phyloP scores from a whole-genome alignment of 2,113 vertebrate genomes.

The Channa maculata region DNA sequence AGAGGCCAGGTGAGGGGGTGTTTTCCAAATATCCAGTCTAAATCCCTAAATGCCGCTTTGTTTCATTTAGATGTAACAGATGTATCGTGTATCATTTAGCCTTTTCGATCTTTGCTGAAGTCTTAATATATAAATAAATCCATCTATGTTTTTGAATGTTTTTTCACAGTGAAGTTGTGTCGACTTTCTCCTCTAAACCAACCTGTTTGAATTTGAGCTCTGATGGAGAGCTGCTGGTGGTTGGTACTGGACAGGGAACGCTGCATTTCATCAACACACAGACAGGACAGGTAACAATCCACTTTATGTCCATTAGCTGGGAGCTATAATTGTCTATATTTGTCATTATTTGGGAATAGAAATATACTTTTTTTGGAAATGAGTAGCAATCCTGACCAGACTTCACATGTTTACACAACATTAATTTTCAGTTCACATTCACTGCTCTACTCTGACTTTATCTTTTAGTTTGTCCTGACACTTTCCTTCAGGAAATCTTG shows the following conservation, averaged over 20 bases:
- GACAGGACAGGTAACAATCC: conserved; percentile 84
- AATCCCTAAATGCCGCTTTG: too few relatives aligned
- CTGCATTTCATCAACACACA: conserved; percentile 84
- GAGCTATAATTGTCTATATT: too few relatives aligned
- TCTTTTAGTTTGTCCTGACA: too few relatives aligned
- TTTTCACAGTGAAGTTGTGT: conserved; percentile 74
- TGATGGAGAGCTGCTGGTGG: conserved; percentile 76
- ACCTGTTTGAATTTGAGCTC: conserved; percentile 82
- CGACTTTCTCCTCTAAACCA: conserved; percentile 77
- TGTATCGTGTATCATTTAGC: background rate
- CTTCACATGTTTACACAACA: too few relatives aligned
- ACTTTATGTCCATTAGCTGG: too few relatives aligned
- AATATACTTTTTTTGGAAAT: too few relatives aligned
- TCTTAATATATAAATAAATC: background rate
- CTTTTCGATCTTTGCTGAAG: background rate
- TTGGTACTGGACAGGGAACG: conserved; percentile 84
- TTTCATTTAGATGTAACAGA: background rate
- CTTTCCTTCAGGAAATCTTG: too few relatives aligned
- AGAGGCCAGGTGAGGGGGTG: conserved; percentile 58
- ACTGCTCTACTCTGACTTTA: too few relatives aligned
- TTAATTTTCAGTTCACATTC: too few relatives aligned
- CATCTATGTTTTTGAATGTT: background rate
- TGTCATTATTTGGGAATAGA: too few relatives aligned
- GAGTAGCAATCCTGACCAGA: too few relatives aligned
- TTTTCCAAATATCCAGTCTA: too few relatives aligned